A percentile compares a stretch with the other conserved stretches of the same genome.
Evolutionary conservation across 1,140 invertebrate species (phyloP).

Genomic region (Philopotamus ludificatus): DNA sequence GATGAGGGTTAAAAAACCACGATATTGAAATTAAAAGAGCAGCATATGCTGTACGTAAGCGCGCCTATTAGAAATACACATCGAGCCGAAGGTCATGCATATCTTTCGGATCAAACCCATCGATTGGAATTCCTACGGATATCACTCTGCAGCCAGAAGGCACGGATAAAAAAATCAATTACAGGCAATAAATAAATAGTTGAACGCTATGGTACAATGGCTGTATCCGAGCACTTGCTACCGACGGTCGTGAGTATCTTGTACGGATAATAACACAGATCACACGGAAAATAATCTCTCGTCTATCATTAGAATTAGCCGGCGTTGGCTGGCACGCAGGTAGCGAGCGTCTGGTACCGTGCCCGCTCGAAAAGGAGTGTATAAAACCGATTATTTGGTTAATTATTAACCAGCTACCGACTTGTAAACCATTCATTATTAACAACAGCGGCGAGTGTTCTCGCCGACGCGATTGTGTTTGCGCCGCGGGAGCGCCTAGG

Average conservation of each 20-base stretch:
- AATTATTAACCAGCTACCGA: conserved; percentile 42
- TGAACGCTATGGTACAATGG: not conserved
- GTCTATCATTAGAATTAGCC: conserved; percentile 24
- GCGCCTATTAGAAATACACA: too few relatives aligned
- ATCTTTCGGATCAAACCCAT: too few relatives aligned
- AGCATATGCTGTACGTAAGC: too few relatives aligned
- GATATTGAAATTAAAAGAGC: too few relatives aligned
- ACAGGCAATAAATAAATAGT: not conserved
- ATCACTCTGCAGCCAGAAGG: too few relatives aligned
- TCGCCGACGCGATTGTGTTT: not conserved
- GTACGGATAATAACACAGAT: conserved; percentile 25
- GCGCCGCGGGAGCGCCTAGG: not conserved
- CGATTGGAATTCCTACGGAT: too few relatives aligned
- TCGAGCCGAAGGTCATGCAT: too few relatives aligned
- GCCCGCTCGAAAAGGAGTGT: conserved; percentile 22
- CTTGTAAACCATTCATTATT: conserved; percentile 40
- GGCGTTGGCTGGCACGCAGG: conserved; percentile 8
- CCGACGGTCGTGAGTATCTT: conserved; percentile 23
- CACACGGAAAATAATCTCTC: conserved; percentile 19
- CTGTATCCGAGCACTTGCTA: conserved; percentile 15
- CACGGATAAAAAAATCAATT: not conserved
- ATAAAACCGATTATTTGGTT: conserved; percentile 41
- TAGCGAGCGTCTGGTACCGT: conserved; percentile 2
- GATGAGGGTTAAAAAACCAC: too few relatives aligned
- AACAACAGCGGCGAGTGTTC: not conserved